Base-by-base conservation (phyloP, 1,140 invertebrate genomes). In the Sarcophaga bullata region DNA sequence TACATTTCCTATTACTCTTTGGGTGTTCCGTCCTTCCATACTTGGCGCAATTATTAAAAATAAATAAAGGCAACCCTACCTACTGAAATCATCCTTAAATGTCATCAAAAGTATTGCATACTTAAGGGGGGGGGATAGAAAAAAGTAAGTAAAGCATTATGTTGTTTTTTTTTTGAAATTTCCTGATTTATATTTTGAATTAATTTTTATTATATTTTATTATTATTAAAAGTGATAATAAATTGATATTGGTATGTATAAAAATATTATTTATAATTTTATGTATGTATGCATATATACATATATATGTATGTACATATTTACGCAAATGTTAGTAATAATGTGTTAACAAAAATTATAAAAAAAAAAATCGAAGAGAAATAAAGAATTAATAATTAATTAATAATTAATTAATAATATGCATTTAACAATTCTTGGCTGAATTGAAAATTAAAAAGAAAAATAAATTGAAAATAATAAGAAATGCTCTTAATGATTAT, bases 401-500 rank as follows among this genome's bases (percentile, higher is more conserved):
- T n/a, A n/a, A n/a, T n/a, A n/a, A n/a, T n/a, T n/a, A n/a, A n/a
- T n/a, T n/a, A n/a, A n/a, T n/a, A n/a, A n/a, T n/a, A n/a, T n/a
- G n/a, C n/a, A 37, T 37, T 37, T 37, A 37, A 37, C 25, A 37
- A 37, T 37, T 37, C 25, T 37, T 37, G 25, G 25, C 25, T 37
- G 25, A 4, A 37, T 37, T 37, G 25, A 37, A 37, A 37, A 37
- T 37, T 37, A 37, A 37, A 37, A 37, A 37, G 4, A 37, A 37
- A 37, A 37, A 37, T 37, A 37, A 37, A 37, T 37, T 37, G 25
- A 37, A n/a, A 37, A 37, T 37, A 37, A 37, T n/a, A n/a, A 37
- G 25, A 37, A 37, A 37, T 62, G 62, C 68, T 81, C 8, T 85
- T 80, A 9, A 85, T 86, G 85, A 80, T 52, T 89, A 90, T 91